Percentiles rank a stretch among this genome's conserved stretches.
These are phyloP conservation scores for Rhabdornis inornatus DNA, from an alignment of 2,113 vertebrate species.

Conservation along the genomic window DNA sequence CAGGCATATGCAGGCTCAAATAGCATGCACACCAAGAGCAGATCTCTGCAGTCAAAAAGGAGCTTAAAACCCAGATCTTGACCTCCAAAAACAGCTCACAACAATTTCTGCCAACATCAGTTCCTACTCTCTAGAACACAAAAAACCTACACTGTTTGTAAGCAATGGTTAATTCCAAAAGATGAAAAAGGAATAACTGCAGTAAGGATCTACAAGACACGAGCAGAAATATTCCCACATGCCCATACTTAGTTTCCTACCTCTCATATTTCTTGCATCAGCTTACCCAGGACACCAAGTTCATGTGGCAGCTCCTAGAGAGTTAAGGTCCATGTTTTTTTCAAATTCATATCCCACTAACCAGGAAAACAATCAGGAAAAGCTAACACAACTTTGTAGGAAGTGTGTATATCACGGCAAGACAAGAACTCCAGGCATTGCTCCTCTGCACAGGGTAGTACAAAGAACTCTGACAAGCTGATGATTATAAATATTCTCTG, in stretches of 20 bases:
- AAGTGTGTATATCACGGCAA: background rate
- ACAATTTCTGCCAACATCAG: background rate
- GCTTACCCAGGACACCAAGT: background rate
- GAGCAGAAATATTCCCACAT: background rate
- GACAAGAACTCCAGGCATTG: background rate
- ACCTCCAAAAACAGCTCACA: background rate
- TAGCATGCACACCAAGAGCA: rapidly evolving
- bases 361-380: background rate
- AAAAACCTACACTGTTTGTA: too few species aligned
- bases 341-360: background rate
- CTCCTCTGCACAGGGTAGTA: background rate
- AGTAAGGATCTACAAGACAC: background rate
- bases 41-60: background rate
- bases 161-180: background rate
- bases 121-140: background rate
- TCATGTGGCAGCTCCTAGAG: background rate
- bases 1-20: background rate
- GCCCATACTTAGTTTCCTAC: background rate
- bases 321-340: rapidly evolving
- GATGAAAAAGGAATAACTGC: background rate
- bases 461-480: background rate
- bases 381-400: background rate
- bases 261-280: background rate
- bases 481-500: background rate
- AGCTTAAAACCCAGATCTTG: background rate